Conservation (phyloP, 2,113 vertebrate species). For the Cyanoderma ruficeps region DNA sequence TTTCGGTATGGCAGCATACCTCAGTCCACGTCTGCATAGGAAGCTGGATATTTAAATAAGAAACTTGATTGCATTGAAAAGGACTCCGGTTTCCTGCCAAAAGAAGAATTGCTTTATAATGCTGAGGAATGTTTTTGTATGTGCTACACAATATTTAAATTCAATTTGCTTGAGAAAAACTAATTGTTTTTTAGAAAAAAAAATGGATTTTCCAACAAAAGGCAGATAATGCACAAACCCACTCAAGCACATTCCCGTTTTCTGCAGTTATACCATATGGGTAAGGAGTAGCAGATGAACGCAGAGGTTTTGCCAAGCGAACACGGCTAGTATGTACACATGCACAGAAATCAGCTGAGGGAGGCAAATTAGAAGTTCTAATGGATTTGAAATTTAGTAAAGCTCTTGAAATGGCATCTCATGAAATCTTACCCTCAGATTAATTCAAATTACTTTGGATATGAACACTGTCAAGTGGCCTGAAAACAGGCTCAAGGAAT, state of each 20-base stretch:
- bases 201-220: background rate
- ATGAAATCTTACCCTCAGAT: conserved; percentile 62
- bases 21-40: background rate
- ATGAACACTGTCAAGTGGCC: conserved; percentile 57
- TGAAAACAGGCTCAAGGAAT: conserved; percentile 57
- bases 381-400: conserved; percentile 62
- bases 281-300: background rate
- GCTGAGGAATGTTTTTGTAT: background rate
- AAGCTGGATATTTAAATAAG: background rate
- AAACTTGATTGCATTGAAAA: background rate
- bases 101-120: background rate
- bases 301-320: conserved; percentile 19
- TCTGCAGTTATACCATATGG: background rate
- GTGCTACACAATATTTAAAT: background rate
- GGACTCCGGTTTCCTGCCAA: background rate
- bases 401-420: conserved; percentile 63
- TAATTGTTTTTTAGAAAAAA: background rate
- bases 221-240: background rate
- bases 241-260: background rate
- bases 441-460: conserved; percentile 62
- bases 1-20: background rate
- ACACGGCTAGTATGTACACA: background rate
- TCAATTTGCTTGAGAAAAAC: background rate
- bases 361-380: conserved; percentile 46
- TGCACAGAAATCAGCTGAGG: background rate